These are phyloP conservation scores for Seladonia tumulorum DNA, from an alignment of 2,888 invertebrate genomes.

Conservation along the genomic window DNA sequence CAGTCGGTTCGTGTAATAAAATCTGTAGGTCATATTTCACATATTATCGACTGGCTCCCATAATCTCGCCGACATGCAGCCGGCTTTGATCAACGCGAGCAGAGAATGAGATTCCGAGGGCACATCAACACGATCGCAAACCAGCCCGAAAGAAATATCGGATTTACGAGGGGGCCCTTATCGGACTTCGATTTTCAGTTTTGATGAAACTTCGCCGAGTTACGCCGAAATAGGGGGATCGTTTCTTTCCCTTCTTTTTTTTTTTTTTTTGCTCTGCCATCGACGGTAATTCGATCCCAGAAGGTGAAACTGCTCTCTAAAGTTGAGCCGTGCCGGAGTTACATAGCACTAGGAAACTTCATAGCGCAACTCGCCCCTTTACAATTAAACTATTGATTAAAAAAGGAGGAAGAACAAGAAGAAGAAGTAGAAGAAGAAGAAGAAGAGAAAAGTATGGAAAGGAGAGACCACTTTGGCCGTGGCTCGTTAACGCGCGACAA, in stretches of 20 bases:
- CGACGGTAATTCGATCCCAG: slow-evolving; percentile 42
- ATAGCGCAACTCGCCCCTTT: slow-evolving; percentile 2
- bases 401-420: not conserved
- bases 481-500: slow-evolving; percentile 25
- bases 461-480: not conserved
- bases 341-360: slow-evolving; percentile 20
- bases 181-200: slow-evolving; percentile 40
- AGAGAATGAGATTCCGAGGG: not conserved
- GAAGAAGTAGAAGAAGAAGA: not conserved
- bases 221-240: slow-evolving; percentile 11
- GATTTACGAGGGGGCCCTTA: slow-evolving; percentile 31
- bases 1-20: not conserved
- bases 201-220: slow-evolving; percentile 33
- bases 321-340: slow-evolving; percentile 27
- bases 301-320: slow-evolving; percentile 17
- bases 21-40: not conserved
- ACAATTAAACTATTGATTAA: slow-evolving; percentile 29
- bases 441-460: not conserved
- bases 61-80: not conserved
- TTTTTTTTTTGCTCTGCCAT: not conserved
- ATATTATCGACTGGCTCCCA: not conserved
- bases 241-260: not conserved
- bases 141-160: slow-evolving; percentile 22
- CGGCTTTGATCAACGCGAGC: slow-evolving; percentile 4
- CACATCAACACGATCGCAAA: slow-evolving; percentile 12